Conservation (phyloP, 2,113 vertebrate species). For the Ceratotherium simum region DNA sequence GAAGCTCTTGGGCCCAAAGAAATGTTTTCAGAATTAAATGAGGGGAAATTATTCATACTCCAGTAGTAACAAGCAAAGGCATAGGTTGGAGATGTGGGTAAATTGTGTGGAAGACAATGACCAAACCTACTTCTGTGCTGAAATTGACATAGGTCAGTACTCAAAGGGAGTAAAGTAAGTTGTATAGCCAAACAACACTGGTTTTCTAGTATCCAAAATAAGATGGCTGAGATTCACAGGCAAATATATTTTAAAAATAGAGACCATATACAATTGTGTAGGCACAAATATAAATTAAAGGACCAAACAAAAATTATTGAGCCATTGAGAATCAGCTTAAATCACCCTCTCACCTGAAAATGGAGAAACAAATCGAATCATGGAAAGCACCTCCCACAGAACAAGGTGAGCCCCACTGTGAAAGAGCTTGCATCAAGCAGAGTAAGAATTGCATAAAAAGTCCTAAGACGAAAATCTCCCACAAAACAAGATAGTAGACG, state of each 20-base stretch:
- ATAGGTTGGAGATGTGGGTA: not conserved
- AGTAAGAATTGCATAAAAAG: not conserved
- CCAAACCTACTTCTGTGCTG: not conserved
- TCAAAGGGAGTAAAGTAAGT: not conserved
- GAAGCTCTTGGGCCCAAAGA: not conserved
- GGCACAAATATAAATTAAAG: not conserved
- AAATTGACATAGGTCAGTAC: not conserved
- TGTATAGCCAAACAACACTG: fast-evolving
- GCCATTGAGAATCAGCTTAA: not conserved
- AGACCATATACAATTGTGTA: not conserved
- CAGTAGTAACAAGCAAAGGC: not conserved
- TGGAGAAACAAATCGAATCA: not conserved
- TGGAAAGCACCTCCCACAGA: not conserved
- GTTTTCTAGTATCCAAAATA: not conserved
- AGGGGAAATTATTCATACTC: not conserved
- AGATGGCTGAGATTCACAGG: not conserved
- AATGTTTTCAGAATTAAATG: not conserved
- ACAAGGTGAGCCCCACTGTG: no score
- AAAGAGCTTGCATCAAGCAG: not conserved
- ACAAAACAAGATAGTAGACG: not conserved
- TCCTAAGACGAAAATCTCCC: not conserved
- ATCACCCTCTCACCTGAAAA: not conserved
- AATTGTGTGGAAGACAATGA: not conserved
- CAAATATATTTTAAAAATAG: not conserved
- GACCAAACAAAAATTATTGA: not conserved